Evolutionary conservation across 2,888 invertebrate species (phyloP).

Genomic region (Apodemia zela): DNA sequence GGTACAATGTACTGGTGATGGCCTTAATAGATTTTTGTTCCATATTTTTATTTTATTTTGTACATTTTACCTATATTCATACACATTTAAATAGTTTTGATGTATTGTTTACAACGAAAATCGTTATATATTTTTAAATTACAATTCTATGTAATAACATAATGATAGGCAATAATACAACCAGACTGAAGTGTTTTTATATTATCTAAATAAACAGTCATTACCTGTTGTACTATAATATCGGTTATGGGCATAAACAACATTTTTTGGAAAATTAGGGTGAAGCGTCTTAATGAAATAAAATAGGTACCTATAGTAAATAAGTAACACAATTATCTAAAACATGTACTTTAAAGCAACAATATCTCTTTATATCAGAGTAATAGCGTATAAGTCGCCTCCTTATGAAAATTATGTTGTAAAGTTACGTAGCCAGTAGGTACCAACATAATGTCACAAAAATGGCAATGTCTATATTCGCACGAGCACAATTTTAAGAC

Average conservation of each 20-base stretch:
- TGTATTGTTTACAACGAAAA: conserved; percentile 32
- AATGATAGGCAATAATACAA: conserved; percentile 34
- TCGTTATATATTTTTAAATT: conserved; percentile 31
- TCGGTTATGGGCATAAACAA: conserved; percentile 28
- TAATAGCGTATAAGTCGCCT: no score
- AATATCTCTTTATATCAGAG: not conserved
- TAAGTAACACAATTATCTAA: conserved; percentile 4
- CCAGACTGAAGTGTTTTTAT: conserved; percentile 37
- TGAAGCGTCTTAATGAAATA: conserved; percentile 21
- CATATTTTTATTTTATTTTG: not conserved
- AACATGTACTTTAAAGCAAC: not conserved
- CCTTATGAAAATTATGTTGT: no score
- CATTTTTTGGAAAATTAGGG: conserved; percentile 32
- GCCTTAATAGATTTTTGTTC: conserved; percentile 4
- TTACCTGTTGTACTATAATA: conserved; percentile 25
- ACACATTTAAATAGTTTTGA: conserved; percentile 19
- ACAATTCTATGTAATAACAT: conserved; percentile 28
- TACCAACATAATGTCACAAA: no score
- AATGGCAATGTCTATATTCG: no score
- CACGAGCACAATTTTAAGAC: no score
- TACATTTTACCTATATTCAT: conserved; percentile 3
- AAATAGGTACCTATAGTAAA: not conserved
- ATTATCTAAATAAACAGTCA: conserved; percentile 34
- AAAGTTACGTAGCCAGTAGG: no score
- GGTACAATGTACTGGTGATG: conserved; percentile 10